A percentile compares a stretch with the other conserved stretches of the same genome.
These are phyloP conservation scores for Lacerta agilis DNA, from an alignment of 2,797 vertebrate genomes.

Conservation along the genomic window DNA sequence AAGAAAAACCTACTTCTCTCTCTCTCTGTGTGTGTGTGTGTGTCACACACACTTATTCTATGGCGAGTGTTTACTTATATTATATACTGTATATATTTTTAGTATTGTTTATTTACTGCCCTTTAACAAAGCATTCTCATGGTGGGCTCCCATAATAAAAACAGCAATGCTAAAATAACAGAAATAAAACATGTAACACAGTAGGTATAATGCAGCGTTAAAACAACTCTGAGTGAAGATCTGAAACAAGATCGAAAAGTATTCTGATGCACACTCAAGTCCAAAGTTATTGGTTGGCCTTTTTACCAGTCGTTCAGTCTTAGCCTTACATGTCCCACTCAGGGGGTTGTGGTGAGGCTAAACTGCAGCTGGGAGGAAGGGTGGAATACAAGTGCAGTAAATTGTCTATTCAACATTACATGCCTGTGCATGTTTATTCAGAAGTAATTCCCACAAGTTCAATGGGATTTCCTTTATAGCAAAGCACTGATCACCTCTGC, in stretches of 20 bases:
- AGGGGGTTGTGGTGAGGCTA: background rate
- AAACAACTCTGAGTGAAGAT: background rate
- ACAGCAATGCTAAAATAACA: no score
- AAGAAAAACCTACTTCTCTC: no score
- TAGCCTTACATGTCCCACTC: background rate
- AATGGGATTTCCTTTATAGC: background rate
- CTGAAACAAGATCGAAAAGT: background rate
- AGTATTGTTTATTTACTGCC: no score
- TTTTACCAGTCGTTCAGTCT: background rate
- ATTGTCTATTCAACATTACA: background rate
- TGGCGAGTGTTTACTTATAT: no score
- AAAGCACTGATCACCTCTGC: no score
- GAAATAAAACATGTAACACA: background rate
- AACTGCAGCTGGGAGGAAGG: background rate
- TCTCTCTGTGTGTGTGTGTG: no score
- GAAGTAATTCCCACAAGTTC: background rate
- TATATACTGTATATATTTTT: no score
- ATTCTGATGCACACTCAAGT: background rate
- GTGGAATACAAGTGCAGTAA: background rate
- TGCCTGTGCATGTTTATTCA: background rate
- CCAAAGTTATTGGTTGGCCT: background rate
- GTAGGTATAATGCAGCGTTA: background rate
- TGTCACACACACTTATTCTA: no score
- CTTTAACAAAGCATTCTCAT: no score
- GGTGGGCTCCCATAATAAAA: no score